Base-by-base conservation (phyloP, 2,888 invertebrate genomes). In the Boloria euphrosyne region DNA sequence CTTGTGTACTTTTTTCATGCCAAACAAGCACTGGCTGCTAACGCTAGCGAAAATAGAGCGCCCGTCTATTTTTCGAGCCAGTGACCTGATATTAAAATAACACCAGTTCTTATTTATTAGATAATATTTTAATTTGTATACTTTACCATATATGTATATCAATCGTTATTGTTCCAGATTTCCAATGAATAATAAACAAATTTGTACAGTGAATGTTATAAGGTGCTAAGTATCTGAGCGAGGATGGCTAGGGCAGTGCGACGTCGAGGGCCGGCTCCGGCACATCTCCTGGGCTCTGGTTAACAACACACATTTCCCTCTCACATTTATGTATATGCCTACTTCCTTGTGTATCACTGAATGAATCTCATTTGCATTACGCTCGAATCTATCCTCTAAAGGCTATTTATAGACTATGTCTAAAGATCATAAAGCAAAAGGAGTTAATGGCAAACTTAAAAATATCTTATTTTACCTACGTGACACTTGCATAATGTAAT, bases 171-270 rank as follows among this genome's bases (percentile, higher is more conserved):
- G 51, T 71, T 69, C 51, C 71, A 71, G 71, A 68, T 62, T 52
- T 22, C 51, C 18, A 47, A 67, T 69, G 67, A 60, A 79, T 78
- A 80, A 73, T 81, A 82, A 80, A 83, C 79, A 79, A 79, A 75
- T 76, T 81, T 90, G 89, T 90, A 90, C 86, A 89, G 88, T 89
- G 83, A 88, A 85, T 73, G 83, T 80, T 82, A 84, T 83, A 86
- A 85, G 89, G 89, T 90, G 90, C 90, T 90, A 89, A 80, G 80
- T 79, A 77, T 76, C 80, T 80, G 81, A 79, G 82, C 76, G 75
- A 76, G 71, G 78, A 71, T 75, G 76, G 71, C 69, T 71, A 46
- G 65, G 62, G 67, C 68, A 65, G 46, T 57, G 46, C 46, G 57
- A 44, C 57, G 57, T 38, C 38, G 16, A 22, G 46, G 22, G 14